Evolutionary conservation across 2,797 vertebrate species (phyloP), one percentile per base, ranked within the genome.

Genomic region (Molossus alvarezi): DNA sequence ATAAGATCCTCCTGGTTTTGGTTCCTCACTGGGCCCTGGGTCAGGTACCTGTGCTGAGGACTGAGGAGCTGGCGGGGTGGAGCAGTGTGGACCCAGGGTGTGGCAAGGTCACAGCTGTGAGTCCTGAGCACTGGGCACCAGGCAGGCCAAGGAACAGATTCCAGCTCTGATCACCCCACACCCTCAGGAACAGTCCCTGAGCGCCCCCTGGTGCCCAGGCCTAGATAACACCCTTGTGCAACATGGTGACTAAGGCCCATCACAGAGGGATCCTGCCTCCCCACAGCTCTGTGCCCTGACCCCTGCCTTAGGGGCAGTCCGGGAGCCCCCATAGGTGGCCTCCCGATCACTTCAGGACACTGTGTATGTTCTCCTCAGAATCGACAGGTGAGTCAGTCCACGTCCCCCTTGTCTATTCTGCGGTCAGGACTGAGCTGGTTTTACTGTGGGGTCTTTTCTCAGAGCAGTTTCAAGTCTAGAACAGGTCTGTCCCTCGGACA

Each of bases 111-210:
- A 45, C 41, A 45, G 4, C 6, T 45, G 41, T 45, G 41, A 45
- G 41, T 45, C 41, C 41, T 45, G 41, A 45, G 41, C 41, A 45
- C 41, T 45, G 41, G 41, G 41, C 41, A 45, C 41, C 41, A 45
- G 41, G 41, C 41, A 45, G 41, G 41, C 41, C 41, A 45, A 15
- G 14, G 6, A 18, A 8, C 21, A 72, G 20, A 5, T 41, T 23
- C 23, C 41, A 17, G 8, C 29, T 27, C 60, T 33, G 17, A n/a
- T 4, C 17, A 33, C 0, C 4, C 41, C 0, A 4, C 21, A 33
- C 18, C 27, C 17, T 27, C 20, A 33, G 29, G 18, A 60, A n/a
- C 0, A 0, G 3, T 20, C 62, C 25, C 8, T 3, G 2, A 1
- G 58, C 0, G 2, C 33, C 51, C 33, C 75, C 18, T 90, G 51